phyloP scores from a whole-genome alignment of 2,797 vertebrate genomes.

The Channallabes apus region DNA sequence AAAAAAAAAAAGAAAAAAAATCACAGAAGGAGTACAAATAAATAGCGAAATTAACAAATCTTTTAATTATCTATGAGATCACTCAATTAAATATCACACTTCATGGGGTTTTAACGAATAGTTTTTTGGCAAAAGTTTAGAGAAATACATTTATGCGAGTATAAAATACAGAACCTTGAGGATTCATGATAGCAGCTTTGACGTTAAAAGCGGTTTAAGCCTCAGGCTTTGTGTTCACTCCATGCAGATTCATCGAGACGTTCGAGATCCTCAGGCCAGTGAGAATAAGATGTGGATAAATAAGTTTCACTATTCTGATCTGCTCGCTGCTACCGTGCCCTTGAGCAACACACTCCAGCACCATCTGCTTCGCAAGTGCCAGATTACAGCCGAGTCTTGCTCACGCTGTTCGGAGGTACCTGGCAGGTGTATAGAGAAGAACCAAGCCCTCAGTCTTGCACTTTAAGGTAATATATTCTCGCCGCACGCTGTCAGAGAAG shows the following conservation, averaged over 20 bases:
- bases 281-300: constrained; percentile 31
- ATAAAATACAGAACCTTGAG: constrained; percentile 9
- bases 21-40: neutral
- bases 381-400: neutral
- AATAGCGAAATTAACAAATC: constrained; percentile 4
- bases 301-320: constrained; percentile 8
- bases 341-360: constrained; percentile 26
- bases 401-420: neutral
- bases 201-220: constrained; percentile 4
- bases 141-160: neutral
- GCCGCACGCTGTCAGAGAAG: neutral
- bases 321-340: constrained; percentile 3
- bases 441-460: neutral
- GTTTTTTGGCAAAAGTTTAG: neutral
- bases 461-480: neutral
- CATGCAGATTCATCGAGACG: neutral
- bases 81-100: neutral
- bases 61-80: neutral
- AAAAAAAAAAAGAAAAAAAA: no score
- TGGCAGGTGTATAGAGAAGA: constrained; percentile 3
- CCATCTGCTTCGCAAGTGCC: constrained; percentile 21
- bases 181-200: neutral
- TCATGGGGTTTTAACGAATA: neutral
- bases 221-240: neutral
- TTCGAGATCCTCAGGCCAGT: constrained; percentile 18